Evolutionary conservation across 1,140 invertebrate genomes (phyloP), one percentile per base, ranked within the genome.

Genomic region (Dendroctonus valens): DNA sequence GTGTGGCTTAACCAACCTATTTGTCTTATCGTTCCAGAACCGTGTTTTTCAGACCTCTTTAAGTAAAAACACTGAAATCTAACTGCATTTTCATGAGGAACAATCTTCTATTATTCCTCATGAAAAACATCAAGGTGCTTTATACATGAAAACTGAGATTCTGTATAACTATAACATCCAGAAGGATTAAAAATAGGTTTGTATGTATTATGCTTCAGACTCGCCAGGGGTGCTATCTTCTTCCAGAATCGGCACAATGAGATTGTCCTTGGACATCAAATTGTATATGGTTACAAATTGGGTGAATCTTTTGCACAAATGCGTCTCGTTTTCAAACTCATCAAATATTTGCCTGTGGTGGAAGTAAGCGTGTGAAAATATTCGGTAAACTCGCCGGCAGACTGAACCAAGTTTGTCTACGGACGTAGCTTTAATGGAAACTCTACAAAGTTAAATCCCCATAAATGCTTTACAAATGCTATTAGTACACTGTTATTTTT

Each of bases 351-450:
- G 85, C 74, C 93, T 85, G 81, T 99, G 98, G 83, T 99, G 97
- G 79, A 96, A 99, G 80, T 97, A 99, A 38, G 98, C 97, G 83
- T 99, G 98, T 40, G 97, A 99, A 81, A 99, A 99, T 76, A 99
- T 99, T 83, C 98, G 87, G 78, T 99, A 99, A 0, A 99, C 96
- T 75, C 98, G 86, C 72, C 98, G 86, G 81, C 97, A 99, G 5
- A 99, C 96, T 26, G 97, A 99, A 66, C 97, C 97, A 68, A 99
- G 82, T 81, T 99, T 99, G 37, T 94, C 91, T 57, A 99, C 95
- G 12, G 96, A 99, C 14, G 97, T 96, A 77, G 99, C 97, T 80
- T 99, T 98, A 74, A 99, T 99, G 79, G 93, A 98, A 8, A 99
- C 94, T 80, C 96, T 97, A 81, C 72, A 86, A 51, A 15, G 26